These are phyloP conservation scores for Vanacampus margaritifer DNA, from an alignment of 2,113 vertebrate species.

Conservation along the genomic window DNA sequence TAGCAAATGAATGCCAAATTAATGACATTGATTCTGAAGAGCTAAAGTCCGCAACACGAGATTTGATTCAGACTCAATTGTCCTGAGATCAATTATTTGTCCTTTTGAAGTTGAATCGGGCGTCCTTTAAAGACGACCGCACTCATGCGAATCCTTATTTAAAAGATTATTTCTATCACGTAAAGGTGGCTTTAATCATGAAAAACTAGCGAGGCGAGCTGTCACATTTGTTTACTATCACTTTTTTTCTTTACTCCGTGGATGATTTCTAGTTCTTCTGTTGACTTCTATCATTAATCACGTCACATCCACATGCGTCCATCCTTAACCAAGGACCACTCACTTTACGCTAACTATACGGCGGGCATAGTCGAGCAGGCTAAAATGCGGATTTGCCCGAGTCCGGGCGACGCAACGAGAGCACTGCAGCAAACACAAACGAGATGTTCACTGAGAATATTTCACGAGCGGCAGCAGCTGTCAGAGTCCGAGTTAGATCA, in stretches of 20 bases:
- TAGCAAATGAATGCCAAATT: conserved; percentile 46
- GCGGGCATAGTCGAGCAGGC: neutral
- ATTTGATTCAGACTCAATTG: conserved; percentile 1
- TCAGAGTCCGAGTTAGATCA: neutral
- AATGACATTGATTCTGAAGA: conserved; percentile 39
- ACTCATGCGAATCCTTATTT: neutral
- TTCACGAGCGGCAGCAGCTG: neutral
- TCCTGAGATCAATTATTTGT: neutral
- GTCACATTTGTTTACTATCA: neutral
- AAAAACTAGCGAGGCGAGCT: neutral
- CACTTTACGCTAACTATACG: neutral
- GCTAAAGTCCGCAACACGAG: conserved; percentile 1
- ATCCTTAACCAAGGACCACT: neutral
- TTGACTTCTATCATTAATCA: neutral
- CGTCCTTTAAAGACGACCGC: neutral
- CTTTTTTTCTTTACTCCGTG: neutral
- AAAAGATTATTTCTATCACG: neutral
- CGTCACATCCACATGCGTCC: neutral
- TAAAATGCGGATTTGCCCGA: neutral
- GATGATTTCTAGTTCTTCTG: neutral
- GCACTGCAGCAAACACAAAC: neutral
- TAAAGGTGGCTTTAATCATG: neutral
- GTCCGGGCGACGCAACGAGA: neutral
- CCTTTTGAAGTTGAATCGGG: neutral
- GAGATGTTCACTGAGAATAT: neutral